These are phyloP conservation scores for Aramus guarauna DNA, from an alignment of 2,113 vertebrate genomes.

Conservation along the genomic window DNA sequence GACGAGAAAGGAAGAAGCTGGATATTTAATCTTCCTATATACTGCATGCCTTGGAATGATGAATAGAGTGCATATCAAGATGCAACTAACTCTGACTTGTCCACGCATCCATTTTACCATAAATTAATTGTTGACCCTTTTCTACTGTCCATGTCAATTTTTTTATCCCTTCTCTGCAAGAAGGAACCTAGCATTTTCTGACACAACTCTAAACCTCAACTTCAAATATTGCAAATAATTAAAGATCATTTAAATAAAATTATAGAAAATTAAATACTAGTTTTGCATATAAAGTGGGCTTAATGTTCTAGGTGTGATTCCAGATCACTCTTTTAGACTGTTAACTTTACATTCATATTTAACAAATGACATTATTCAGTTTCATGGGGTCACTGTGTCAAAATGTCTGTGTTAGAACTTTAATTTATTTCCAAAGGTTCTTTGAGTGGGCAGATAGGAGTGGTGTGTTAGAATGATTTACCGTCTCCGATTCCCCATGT, in stretches of 20 bases:
- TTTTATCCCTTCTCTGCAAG: background rate
- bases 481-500: conserved; percentile 19
- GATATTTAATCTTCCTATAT: background rate
- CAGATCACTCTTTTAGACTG: conserved; percentile 42
- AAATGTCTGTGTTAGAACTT: conserved; percentile 76
- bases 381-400: conserved; percentile 75
- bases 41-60: background rate
- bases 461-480: conserved; percentile 62
- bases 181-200: background rate
- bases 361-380: conserved; percentile 75
- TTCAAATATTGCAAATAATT: conserved; percentile 59
- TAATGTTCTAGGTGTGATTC: conserved; percentile 59
- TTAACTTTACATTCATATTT: conserved; percentile 70
- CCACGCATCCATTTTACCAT: background rate
- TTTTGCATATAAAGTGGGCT: conserved; percentile 62
- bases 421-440: conserved; percentile 72
- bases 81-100: background rate
- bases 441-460: conserved; percentile 57
- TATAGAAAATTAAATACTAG: conserved; percentile 57
- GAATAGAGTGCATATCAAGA: background rate
- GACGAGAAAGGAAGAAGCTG: background rate
- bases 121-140: background rate
- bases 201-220: conserved; percentile 5
- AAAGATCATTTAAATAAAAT: conserved; percentile 57
- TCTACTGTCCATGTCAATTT: background rate